phyloP scores from a whole-genome alignment of 1,140 invertebrate genomes.

The Bombus ignitus region DNA sequence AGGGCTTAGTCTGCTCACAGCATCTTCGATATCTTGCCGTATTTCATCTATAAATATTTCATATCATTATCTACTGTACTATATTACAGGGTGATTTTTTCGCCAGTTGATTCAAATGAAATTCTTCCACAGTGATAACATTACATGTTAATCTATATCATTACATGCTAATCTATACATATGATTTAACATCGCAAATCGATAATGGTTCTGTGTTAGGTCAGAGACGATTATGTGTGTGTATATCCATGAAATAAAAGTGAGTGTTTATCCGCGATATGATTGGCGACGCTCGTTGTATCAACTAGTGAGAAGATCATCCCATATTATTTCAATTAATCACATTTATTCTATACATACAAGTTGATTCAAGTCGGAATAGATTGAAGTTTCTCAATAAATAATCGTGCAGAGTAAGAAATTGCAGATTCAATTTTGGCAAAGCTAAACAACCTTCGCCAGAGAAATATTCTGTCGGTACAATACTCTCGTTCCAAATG shows the following conservation, averaged over 20 bases:
- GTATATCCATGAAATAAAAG: neutral
- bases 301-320: neutral
- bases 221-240: neutral
- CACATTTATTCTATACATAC: conserved; percentile 83
- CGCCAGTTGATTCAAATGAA: neutral
- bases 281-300: neutral
- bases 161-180: neutral
- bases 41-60: conserved; percentile 92
- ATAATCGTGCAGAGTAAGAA: conserved; percentile 99
- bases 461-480: conserved; percentile 98
- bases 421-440: conserved; percentile 99
- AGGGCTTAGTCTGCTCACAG: conserved; percentile 95
- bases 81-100: neutral
- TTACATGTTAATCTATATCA: too few relatives aligned
- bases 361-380: conserved; percentile 98
- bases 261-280: neutral
- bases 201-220: neutral
- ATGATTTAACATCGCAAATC: neutral
- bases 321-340: neutral
- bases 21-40: conserved; percentile 98
- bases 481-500: conserved; percentile 99
- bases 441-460: conserved; percentile 97
- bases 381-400: conserved; percentile 98
- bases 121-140: neutral
- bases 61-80: neutral